Evolutionary conservation across 1,140 invertebrate genomes (phyloP).

Genomic region (Sitodiplosis mosellana): DNA sequence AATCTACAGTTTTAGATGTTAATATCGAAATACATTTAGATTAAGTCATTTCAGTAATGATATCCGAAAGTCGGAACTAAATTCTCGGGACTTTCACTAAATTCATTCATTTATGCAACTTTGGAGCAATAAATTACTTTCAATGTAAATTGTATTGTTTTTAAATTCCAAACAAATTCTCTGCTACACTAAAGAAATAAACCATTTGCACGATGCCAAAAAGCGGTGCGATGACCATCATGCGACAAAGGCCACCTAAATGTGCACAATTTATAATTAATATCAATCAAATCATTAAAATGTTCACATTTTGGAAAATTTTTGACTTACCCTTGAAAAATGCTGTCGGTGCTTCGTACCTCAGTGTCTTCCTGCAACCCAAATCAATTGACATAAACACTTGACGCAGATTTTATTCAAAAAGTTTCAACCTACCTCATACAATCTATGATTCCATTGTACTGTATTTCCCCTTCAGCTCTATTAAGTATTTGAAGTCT

Average conservation of each 20-base stretch:
- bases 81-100: too few species aligned
- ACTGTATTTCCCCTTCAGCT: slow-evolving; percentile 65
- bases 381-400: not conserved
- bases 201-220: slow-evolving; percentile 99
- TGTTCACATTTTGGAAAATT: too few species aligned
- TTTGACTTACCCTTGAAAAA: slow-evolving; percentile 99
- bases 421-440: slow-evolving; percentile 43
- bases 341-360: slow-evolving; percentile 77
- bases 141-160: too few species aligned
- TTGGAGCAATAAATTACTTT: too few species aligned
- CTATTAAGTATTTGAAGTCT: slow-evolving; percentile 84
- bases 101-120: too few species aligned
- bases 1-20: too few species aligned
- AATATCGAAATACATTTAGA: too few species aligned
- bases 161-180: slow-evolving; percentile 58
- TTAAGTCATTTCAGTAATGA: too few species aligned
- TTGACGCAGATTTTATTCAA: not conserved
- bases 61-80: too few species aligned
- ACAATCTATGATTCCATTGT: slow-evolving; percentile 76
- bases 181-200: slow-evolving; percentile 96
- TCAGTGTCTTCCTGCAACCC: slow-evolving; percentile 61
- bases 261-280: too few species aligned
- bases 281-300: too few species aligned
- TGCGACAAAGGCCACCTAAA: slow-evolving; percentile 87
- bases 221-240: slow-evolving; percentile 96